Evolutionary conservation across 2,113 vertebrate species (phyloP).

Genomic region (Ceyx margarethae): DNA sequence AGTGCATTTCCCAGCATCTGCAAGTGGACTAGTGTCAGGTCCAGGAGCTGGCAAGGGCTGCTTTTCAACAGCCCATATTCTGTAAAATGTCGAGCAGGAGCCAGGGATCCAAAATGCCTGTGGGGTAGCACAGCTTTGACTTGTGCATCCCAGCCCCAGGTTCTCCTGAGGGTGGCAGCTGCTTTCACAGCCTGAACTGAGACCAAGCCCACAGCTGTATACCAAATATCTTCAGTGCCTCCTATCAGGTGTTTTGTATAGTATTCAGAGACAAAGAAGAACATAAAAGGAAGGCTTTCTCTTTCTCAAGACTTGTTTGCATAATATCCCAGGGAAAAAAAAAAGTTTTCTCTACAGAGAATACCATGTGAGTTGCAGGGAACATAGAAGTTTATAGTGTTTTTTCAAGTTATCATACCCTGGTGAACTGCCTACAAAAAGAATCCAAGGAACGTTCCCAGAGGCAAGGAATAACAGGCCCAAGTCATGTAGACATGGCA

Average conservation of each 20-base stretch:
- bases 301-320: neutral
- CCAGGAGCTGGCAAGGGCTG: neutral
- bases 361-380: neutral
- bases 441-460: neutral
- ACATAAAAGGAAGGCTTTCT: neutral
- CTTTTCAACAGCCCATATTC: neutral
- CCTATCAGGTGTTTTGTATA: neutral
- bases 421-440: neutral
- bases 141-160: fast-evolving
- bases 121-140: neutral
- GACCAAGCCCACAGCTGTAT: neutral
- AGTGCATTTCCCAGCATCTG: neutral
- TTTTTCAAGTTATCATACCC: neutral
- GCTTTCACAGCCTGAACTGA: neutral
- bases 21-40: neutral
- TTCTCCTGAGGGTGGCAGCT: neutral
- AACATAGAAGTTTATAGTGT: neutral
- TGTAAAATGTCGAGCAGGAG: neutral
- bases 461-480: neutral
- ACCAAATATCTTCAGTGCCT: neutral
- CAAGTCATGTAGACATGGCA: neutral
- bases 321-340: neutral
- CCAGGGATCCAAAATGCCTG: fast-evolving
- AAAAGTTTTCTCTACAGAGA: neutral
- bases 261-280: neutral